A percentile compares a stretch with the other conserved stretches of the same genome.
Conservation (phyloP, 2,113 vertebrate genomes). For the Chlorocebus sabaeus region DNA sequence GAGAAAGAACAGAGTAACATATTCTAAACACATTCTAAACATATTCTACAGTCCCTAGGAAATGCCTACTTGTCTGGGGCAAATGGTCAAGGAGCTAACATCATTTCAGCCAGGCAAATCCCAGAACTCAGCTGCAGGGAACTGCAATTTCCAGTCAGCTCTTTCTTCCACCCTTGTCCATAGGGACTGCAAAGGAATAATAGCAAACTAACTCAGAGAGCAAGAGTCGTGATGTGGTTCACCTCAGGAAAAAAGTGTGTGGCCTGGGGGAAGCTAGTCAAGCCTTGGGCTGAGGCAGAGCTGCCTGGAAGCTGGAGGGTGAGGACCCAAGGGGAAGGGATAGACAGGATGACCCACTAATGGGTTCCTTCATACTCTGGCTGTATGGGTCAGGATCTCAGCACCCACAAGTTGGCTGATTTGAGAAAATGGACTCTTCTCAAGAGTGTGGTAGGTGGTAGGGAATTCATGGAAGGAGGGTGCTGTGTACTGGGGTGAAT, state of each 20-base stretch:
- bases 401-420: not conserved
- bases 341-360: not conserved
- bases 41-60: not conserved
- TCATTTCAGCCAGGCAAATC: not conserved
- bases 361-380: not conserved
- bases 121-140: not conserved
- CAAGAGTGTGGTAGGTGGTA: not conserved
- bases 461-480: not conserved
- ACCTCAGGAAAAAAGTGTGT: conserved; percentile 33
- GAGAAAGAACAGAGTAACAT: not conserved
- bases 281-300: conserved; percentile 20
- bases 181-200: not conserved
- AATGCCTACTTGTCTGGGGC: not conserved
- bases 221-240: conserved; percentile 19
- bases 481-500: not conserved
- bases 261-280: conserved; percentile 23
- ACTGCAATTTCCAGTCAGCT: not conserved
- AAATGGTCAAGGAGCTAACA: not conserved
- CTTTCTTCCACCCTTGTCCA: conserved; percentile 11
- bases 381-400: not conserved
- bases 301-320: not conserved
- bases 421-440: not conserved
- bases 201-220: not conserved
- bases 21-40: conserved; percentile 6
- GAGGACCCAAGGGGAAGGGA: not conserved